Conservation (phyloP, 2,113 vertebrate genomes). For the Ursus arctos region DNA sequence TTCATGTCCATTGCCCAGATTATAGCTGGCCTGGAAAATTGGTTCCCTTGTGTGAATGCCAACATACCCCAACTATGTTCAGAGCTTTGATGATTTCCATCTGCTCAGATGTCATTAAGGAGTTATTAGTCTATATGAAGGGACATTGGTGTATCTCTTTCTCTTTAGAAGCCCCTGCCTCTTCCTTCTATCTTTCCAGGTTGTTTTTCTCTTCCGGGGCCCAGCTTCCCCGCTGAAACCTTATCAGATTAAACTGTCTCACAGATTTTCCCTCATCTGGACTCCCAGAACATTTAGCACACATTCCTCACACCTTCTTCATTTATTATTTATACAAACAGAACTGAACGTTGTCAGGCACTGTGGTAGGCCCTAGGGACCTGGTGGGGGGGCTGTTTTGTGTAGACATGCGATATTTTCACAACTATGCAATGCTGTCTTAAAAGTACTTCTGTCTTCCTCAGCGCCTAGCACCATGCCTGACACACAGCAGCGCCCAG, state of each 20-base stretch:
- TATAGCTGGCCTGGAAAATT: conserved; percentile 24
- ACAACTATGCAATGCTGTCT: neutral
- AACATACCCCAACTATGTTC: neutral
- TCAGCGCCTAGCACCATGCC: neutral
- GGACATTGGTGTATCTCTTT: neutral
- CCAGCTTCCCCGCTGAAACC: neutral
- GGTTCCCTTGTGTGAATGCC: conserved; percentile 23
- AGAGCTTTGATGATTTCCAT: conserved; percentile 8
- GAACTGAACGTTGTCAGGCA: neutral
- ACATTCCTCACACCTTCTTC: neutral
- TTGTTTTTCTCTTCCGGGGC: neutral
- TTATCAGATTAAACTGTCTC: neutral
- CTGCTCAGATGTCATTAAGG: neutral
- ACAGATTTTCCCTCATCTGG: neutral
- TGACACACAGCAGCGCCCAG: neutral
- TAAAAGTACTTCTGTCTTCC: neutral
- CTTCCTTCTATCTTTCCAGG: neutral
- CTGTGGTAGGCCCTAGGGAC: neutral
- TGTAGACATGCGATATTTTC: neutral
- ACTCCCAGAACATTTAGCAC: neutral
- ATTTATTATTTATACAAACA: neutral
- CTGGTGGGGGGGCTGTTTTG: neutral
- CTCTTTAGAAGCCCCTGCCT: neutral
- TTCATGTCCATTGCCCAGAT: neutral
- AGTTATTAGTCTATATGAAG: neutral